Conservation (phyloP, 1,140 invertebrate species). For the Sesamia nonagrioides region DNA sequence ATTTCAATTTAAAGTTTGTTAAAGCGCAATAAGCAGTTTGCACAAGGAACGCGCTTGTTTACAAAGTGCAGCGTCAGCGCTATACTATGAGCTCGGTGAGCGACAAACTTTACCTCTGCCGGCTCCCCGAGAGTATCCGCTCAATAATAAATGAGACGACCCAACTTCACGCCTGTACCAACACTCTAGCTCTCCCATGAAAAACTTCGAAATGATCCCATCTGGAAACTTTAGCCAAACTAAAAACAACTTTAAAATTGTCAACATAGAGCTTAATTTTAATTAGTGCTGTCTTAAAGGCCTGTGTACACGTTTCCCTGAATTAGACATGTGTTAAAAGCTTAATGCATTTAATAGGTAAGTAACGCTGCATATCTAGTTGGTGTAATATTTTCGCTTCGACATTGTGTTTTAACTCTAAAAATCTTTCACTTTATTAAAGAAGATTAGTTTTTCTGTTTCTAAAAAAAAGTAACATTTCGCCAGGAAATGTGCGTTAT, state of each 20-base stretch:
- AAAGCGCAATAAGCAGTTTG: conserved; percentile 25
- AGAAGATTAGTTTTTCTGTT: background rate
- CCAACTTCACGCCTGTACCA: conserved; percentile 78
- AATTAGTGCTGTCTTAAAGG: conserved; percentile 48
- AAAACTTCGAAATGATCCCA: conserved; percentile 74
- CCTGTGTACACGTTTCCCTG: conserved; percentile 61
- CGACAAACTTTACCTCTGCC: conserved; percentile 48
- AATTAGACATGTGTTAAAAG: conserved; percentile 85
- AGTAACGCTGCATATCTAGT: conserved; percentile 49
- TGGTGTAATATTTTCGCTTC: conserved; percentile 38
- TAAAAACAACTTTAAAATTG: conserved; percentile 59
- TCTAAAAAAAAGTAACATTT: background rate
- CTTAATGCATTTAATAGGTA: conserved; percentile 79
- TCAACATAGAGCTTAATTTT: conserved; percentile 55
- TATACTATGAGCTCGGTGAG: conserved; percentile 22
- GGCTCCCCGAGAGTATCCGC: conserved; percentile 66
- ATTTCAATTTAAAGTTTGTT: conserved; percentile 38
- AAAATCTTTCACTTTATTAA: conserved; percentile 8
- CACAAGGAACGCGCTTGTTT: conserved; percentile 9
- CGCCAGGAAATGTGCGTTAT: no score
- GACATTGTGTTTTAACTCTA: conserved; percentile 7
- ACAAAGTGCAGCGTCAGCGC: conserved; percentile 33
- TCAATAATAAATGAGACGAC: conserved; percentile 84
- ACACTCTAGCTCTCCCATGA: conserved; percentile 75
- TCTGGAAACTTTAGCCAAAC: conserved; percentile 51